Conservation (phyloP, 2,888 invertebrate genomes). For the Acronicta leporina region DNA sequence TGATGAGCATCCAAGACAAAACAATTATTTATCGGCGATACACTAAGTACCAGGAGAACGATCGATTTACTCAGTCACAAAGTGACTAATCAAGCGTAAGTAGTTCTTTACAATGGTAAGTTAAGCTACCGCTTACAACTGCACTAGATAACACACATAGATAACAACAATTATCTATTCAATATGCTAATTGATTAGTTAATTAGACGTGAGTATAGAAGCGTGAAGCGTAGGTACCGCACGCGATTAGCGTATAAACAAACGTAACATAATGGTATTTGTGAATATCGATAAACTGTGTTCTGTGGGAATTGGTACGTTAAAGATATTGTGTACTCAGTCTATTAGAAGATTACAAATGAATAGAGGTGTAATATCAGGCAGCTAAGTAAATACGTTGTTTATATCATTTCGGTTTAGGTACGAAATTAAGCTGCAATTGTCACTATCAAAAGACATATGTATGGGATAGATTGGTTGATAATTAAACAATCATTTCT, state of each 20-base stretch:
- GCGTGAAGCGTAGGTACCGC: constrained; percentile 40
- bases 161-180: constrained; percentile 59
- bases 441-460: too few species aligned
- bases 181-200: constrained; percentile 66
- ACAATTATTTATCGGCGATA: background rate
- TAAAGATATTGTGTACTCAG: background rate
- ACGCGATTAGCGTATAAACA: constrained; percentile 37
- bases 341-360: background rate
- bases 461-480: too few species aligned
- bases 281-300: constrained; percentile 33
- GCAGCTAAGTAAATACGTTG: background rate
- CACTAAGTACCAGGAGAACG: background rate
- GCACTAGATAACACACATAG: constrained; percentile 47
- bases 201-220: constrained; percentile 54
- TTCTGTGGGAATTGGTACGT: constrained; percentile 11
- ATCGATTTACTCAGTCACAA: background rate
- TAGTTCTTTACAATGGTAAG: background rate
- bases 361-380: background rate
- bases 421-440: too few species aligned
- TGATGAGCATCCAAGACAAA: too few species aligned
- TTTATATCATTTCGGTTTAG: background rate
- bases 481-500: too few species aligned
- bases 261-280: constrained; percentile 30
- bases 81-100: background rate
- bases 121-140: constrained; percentile 7